A percentile compares a stretch with the other conserved stretches of the same genome.
Conservation (phyloP, 2,888 invertebrate genomes). For the Melanostoma mellinum region DNA sequence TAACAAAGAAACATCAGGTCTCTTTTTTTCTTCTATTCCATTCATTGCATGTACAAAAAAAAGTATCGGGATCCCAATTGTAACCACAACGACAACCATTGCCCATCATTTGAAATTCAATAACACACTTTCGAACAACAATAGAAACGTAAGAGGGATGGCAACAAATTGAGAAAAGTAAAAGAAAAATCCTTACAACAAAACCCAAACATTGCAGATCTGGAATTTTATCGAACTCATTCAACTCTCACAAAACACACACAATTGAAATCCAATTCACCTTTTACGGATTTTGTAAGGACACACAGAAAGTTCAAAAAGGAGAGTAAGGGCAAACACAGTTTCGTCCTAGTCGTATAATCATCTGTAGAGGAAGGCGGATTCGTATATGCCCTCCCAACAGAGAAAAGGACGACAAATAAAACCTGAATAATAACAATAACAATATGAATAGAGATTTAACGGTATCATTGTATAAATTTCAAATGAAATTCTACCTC, state of each 20-base stretch:
- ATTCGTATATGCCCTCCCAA: not conserved
- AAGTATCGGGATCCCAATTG: slow-evolving; percentile 9
- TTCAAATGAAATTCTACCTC: slow-evolving; percentile 50
- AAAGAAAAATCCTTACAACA: slow-evolving; percentile 24
- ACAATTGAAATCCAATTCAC: slow-evolving; percentile 61
- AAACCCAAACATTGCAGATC: slow-evolving; percentile 21
- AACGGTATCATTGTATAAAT: slow-evolving; percentile 64
- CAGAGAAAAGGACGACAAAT: slow-evolving; percentile 11
- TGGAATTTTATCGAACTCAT: slow-evolving; percentile 48
- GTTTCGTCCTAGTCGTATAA: slow-evolving; percentile 57
- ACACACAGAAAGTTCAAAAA: slow-evolving; percentile 38
- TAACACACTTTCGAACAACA: slow-evolving; percentile 45
- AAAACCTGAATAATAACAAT: slow-evolving; percentile 62
- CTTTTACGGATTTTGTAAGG: slow-evolving; percentile 21
- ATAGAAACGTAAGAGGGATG: slow-evolving; percentile 28
- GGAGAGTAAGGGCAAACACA: slow-evolving; percentile 9
- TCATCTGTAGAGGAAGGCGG: slow-evolving; percentile 38
- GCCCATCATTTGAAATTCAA: slow-evolving; percentile 56
- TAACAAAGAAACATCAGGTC: slow-evolving; percentile 1
- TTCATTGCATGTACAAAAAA: slow-evolving; percentile 5
- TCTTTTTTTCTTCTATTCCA: not conserved
- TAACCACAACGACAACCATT: slow-evolving; percentile 10
- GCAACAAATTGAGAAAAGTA: slow-evolving; percentile 38
- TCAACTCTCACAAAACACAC: slow-evolving; percentile 26
- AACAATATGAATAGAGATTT: slow-evolving; percentile 69